Evolutionary conservation across 2,888 invertebrate species (phyloP).

Genomic region (Ecliptopera silaceata): DNA sequence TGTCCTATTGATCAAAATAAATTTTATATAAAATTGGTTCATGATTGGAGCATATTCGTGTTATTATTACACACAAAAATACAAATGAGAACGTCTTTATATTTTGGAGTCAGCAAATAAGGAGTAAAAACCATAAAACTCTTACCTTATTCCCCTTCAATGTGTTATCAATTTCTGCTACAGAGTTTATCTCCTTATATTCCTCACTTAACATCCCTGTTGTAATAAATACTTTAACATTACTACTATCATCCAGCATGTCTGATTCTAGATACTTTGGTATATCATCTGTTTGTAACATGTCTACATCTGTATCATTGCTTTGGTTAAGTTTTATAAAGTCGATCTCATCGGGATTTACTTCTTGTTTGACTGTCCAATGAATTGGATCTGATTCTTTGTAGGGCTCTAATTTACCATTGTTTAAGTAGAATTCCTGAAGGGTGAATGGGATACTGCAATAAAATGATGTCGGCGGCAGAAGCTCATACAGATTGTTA

Average conservation of each 20-base stretch:
- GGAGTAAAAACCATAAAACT: too few relatives aligned
- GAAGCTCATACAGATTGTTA: background rate
- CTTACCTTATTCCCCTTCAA: background rate
- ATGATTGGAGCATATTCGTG: too few relatives aligned
- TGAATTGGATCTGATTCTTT: too few relatives aligned
- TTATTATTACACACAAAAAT: too few relatives aligned
- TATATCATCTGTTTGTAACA: background rate
- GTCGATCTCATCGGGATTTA: background rate
- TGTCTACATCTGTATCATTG: background rate
- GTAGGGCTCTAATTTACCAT: constrained; percentile 3
- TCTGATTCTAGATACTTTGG: background rate
- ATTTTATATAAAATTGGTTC: too few relatives aligned
- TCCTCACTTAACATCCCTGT: background rate
- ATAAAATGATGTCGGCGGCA: constrained; percentile 5
- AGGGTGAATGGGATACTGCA: background rate
- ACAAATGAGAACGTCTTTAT: too few relatives aligned
- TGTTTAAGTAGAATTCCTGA: constrained; percentile 2
- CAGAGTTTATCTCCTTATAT: background rate
- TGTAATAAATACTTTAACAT: background rate
- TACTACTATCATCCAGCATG: background rate
- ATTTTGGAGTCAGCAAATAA: too few relatives aligned
- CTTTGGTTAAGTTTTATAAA: background rate
- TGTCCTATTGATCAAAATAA: too few relatives aligned
- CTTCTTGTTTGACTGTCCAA: background rate
- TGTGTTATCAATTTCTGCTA: background rate